Conservation (phyloP, 2,113 vertebrate genomes). For the Otolemur garnettii region DNA sequence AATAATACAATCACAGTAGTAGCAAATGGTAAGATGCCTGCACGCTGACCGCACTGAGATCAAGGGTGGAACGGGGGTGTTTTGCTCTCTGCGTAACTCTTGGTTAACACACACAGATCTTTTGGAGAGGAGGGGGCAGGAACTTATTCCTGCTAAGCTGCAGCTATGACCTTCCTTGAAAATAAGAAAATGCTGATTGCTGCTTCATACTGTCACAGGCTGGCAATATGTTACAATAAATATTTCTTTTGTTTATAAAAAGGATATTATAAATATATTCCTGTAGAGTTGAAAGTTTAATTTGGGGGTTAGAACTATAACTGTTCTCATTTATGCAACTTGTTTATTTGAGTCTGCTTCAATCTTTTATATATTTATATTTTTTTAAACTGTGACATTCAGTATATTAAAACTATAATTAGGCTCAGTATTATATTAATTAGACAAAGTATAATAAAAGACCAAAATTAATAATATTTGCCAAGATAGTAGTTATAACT, state of each 20-base stretch:
- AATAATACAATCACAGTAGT: background rate
- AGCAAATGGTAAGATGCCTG: background rate
- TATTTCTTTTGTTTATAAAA: slow-evolving; percentile 20
- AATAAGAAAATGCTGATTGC: slow-evolving; percentile 3
- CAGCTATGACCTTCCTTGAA: background rate
- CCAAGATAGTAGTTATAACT: background rate
- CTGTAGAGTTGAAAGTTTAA: background rate
- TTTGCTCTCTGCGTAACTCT: background rate
- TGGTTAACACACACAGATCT: background rate
- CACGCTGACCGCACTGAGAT: background rate
- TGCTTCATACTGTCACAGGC: slow-evolving; percentile 15
- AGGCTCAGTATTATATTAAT: background rate
- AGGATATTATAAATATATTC: slow-evolving; percentile 33
- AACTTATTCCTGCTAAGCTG: background rate
- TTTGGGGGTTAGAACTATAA: background rate
- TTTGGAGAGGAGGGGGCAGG: background rate
- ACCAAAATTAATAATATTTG: background rate
- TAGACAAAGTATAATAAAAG: background rate
- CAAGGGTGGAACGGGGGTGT: background rate
- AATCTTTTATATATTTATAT: background rate
- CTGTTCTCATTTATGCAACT: background rate
- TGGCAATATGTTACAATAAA: background rate
- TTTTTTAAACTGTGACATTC: slow-evolving; percentile 42
- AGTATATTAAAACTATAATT: slow-evolving; percentile 10
- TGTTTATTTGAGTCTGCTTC: background rate